A percentile compares a stretch with the other conserved stretches of the same genome.
These are phyloP conservation scores for Clarias macrocephalus DNA, from an alignment of 2,113 vertebrate genomes.

Conservation along the genomic window DNA sequence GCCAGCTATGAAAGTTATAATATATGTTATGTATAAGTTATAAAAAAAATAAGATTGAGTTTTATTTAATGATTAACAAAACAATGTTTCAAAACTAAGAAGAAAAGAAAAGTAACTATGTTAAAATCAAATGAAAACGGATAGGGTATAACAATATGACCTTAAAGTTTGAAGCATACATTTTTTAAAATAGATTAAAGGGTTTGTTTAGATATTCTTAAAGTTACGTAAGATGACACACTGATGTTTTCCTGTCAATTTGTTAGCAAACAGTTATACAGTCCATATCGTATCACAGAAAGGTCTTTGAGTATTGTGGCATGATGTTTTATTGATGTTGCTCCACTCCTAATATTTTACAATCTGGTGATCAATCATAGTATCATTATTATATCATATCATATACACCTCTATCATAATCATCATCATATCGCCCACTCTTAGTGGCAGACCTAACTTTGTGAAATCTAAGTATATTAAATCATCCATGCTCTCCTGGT, in stretches of 20 bases:
- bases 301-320: not conserved
- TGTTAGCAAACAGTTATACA: not conserved
- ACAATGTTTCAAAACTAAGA: not conserved
- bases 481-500: not conserved
- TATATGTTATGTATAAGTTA: too few species aligned
- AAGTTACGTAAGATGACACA: not conserved
- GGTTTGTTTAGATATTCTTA: not conserved
- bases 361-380: not conserved
- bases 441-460: not conserved
- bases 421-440: not conserved
- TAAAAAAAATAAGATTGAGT: not conserved
- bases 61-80: not conserved
- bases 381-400: not conserved
- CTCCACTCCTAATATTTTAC: not conserved
- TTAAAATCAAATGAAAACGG: too few species aligned
- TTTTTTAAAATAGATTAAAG: not conserved
- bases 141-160: not conserved
- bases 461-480: not conserved
- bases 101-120: too few species aligned
- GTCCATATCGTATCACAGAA: not conserved
- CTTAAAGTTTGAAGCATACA: too few species aligned
- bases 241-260: not conserved
- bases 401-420: too few species aligned
- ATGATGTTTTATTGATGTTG: not conserved
- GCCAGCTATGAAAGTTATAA: not conserved